Evolutionary conservation across 2,888 invertebrate species (phyloP).

Genomic region (Nemapogon koenigi): DNA sequence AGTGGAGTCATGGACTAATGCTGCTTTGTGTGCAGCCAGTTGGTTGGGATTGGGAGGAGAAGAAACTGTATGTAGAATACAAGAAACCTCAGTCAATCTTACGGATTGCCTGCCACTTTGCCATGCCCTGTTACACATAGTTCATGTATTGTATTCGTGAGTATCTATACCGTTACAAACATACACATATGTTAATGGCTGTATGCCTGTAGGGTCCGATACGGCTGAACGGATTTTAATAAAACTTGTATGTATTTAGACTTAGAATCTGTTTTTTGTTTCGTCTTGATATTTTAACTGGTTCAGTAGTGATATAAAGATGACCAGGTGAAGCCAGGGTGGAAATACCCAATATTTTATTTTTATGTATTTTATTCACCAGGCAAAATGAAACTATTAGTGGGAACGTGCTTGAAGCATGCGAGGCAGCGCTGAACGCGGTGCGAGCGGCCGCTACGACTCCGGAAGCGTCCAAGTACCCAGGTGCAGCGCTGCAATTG

Average conservation of each 20-base stretch:
- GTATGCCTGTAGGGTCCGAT: too few species aligned
- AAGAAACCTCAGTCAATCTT: conserved; percentile 25
- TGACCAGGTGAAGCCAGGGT: too few species aligned
- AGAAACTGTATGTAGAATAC: conserved; percentile 21
- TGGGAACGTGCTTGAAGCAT: conserved; percentile 44
- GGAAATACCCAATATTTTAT: too few species aligned
- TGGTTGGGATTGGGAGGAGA: conserved; percentile 47
- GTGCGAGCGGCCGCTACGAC: conserved; percentile 41
- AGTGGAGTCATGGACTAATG: neutral
- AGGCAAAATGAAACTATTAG: conserved; percentile 43
- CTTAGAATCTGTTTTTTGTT: too few species aligned
- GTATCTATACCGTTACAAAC: conserved; percentile 17
- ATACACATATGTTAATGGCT: neutral
- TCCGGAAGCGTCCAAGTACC: conserved; percentile 30
- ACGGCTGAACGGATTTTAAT: too few species aligned
- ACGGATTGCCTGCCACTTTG: conserved; percentile 47
- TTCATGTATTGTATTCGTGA: conserved; percentile 44
- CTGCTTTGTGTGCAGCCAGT: conserved; percentile 33
- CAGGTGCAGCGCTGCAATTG: conserved; percentile 34
- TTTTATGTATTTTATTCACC: conserved; percentile 1
- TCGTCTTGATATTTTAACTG: too few species aligned
- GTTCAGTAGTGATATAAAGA: too few species aligned
- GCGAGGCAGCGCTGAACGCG: conserved; percentile 45
- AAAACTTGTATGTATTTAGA: too few species aligned
- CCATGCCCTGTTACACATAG: conserved; percentile 35